A percentile compares a stretch with the other conserved stretches of the same genome.
These are phyloP conservation scores for Drosophila sechellia DNA, from an alignment of 1,140 invertebrate species.

Conservation along the genomic window DNA sequence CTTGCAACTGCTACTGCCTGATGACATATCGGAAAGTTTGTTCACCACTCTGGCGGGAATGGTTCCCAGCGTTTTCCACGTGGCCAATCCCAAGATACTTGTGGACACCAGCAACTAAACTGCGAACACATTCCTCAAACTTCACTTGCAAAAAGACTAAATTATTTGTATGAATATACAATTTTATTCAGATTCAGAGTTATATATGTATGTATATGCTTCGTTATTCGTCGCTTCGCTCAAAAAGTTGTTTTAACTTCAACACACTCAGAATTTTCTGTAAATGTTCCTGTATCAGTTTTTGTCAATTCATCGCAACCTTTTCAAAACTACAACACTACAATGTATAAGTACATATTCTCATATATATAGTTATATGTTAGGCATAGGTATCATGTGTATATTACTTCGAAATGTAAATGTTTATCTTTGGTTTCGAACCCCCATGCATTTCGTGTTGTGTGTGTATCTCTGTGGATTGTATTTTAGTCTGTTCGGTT, in stretches of 20 bases:
- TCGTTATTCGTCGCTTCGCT: slow-evolving; percentile 61
- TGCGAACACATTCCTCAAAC: slow-evolving; percentile 29
- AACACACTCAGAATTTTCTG: slow-evolving; percentile 80
- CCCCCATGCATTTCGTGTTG: slow-evolving; percentile 26
- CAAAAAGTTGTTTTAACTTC: slow-evolving; percentile 64
- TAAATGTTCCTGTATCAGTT: slow-evolving; percentile 82
- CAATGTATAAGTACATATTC: slow-evolving; percentile 67
- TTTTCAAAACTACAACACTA: slow-evolving; percentile 76
- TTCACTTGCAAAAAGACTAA: slow-evolving; percentile 30
- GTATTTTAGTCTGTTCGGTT: slow-evolving; percentile 46
- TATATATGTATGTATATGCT: slow-evolving; percentile 62
- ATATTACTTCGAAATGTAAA: slow-evolving; percentile 67
- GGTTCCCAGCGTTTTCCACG: slow-evolving; percentile 95
- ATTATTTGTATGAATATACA: slow-evolving; percentile 79
- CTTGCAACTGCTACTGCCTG: slow-evolving; percentile 86
- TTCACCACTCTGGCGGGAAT: slow-evolving; percentile 93
- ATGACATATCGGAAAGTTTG: slow-evolving; percentile 93
- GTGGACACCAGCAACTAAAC: slow-evolving; percentile 85
- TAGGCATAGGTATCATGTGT: slow-evolving; percentile 56
- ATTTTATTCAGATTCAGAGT: slow-evolving; percentile 74
- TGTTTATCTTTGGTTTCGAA: slow-evolving; percentile 72
- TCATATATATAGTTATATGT: slow-evolving; percentile 53
- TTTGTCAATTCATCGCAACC: slow-evolving; percentile 59
- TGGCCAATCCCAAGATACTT: slow-evolving; percentile 91
- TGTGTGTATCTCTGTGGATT: slow-evolving; percentile 35